Conservation (phyloP, 2,113 vertebrate genomes). For the Bos taurus region DNA sequence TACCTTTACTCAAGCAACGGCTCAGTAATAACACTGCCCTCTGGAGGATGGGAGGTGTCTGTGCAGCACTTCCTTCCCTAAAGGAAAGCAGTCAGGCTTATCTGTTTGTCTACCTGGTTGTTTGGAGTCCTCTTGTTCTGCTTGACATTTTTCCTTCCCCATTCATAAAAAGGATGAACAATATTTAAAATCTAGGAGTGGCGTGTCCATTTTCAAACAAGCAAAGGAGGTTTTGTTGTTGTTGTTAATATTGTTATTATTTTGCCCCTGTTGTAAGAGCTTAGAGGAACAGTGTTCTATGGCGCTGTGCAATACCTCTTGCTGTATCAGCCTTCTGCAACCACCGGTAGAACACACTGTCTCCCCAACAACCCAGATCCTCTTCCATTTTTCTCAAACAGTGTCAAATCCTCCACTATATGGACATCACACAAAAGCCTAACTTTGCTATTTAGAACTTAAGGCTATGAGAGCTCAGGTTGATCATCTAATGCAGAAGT, state of each 20-base stretch:
- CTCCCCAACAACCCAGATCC: neutral
- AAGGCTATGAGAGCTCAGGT: neutral
- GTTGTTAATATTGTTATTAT: neutral
- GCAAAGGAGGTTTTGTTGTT: neutral
- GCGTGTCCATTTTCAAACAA: neutral
- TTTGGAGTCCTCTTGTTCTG: neutral
- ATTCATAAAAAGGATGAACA: neutral
- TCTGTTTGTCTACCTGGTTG: neutral
- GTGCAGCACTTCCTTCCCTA: neutral
- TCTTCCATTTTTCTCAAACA: neutral
- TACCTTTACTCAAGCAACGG: neutral
- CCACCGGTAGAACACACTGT: neutral
- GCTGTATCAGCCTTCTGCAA: neutral
- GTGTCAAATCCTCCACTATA: neutral
- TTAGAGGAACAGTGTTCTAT: neutral
- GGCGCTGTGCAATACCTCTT: neutral
- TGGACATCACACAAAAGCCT: neutral
- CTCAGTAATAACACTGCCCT: neutral
- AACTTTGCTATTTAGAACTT: neutral
- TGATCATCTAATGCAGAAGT: neutral
- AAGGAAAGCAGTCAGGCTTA: neutral
- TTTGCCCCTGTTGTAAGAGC: neutral
- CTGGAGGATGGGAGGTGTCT: slow-evolving; percentile 16
- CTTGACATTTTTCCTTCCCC: neutral
- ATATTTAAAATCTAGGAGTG: neutral